Conservation (phyloP, 2,797 vertebrate species). For the Halcyon leucocephala region DNA sequence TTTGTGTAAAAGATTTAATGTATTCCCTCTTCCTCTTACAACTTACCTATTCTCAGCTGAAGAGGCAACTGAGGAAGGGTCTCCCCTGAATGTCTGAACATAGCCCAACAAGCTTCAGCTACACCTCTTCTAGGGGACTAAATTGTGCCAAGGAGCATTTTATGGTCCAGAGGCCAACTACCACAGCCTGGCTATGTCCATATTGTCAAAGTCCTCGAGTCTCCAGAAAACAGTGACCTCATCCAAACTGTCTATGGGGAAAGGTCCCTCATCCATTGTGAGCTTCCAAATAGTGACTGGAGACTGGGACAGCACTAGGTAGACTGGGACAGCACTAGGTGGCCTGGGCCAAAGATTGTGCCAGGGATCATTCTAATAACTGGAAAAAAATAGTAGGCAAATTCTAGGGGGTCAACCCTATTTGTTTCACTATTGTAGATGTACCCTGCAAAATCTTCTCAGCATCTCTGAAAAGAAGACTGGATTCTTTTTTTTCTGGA, state of each 20-base stretch:
- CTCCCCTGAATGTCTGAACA: not conserved
- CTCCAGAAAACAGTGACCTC: not conserved
- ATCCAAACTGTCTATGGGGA: not conserved
- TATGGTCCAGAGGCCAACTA: not conserved
- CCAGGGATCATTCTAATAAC: not conserved
- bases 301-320: not conserved
- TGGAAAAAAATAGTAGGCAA: not conserved
- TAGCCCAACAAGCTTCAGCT: not conserved
- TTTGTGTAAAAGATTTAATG: not conserved
- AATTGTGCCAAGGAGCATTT: not conserved
- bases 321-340: fast-evolving
- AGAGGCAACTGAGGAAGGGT: not conserved
- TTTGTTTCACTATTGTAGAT: not conserved
- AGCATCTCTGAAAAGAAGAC: not conserved
- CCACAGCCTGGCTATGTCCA: not conserved
- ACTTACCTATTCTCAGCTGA: not conserved
- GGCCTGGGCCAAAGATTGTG: not conserved
- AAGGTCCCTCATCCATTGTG: not conserved
- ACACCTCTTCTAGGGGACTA: not conserved
- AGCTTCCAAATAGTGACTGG: not conserved
- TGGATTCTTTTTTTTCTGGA: not conserved
- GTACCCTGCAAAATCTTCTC: not conserved
- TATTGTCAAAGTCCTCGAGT: not conserved
- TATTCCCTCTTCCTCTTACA: not conserved
- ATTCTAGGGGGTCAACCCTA: not conserved